Base-by-base conservation (phyloP, 1,140 invertebrate genomes). In the Aphidius gifuensis region DNA sequence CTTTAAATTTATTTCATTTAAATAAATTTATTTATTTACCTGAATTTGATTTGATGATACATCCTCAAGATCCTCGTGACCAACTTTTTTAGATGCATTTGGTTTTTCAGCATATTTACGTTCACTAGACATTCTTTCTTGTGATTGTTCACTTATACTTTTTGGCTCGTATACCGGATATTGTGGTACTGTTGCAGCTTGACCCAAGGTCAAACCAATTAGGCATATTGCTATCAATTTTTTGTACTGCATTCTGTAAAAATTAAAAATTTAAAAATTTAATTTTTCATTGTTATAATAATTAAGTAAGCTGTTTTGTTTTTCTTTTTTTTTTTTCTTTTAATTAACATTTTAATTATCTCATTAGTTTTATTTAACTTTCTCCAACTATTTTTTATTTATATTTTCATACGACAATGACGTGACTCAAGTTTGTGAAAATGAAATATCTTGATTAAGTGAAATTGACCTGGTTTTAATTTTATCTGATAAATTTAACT, bases 31-130 rank as follows among this genome's bases (percentile, higher is more conserved):
- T 39, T 42, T 2, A 11, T 16, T 23, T 54, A 83, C 90, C 61
- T 86, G 85, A 69, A 93, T 89, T 64, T 89, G 87, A 77, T 93
- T 93, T 47, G 86, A 90, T 69, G 89, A 86, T 62, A 92, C 85
- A 67, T 93, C 91, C 65, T 92, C 90, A 57, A 92, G 78, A 71
- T 92, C 89, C 72, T 92, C 90, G 4, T 91, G 71, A 0, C 88
- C 87, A 2, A 93, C 91, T 81, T 94, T 94, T 77, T 94, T 94
- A 69, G 91, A 85, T 4, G 90, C 87, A 71, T 94, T 94, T 6
- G 91, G 89, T 78, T 94, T 94, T 71, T 92, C 90, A 0, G 89
- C 90, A 73, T 91, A 93, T 81, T 93, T 94, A 55, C 91, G 83
- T 49, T 87, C 87, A 32, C 23, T 32, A 3, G 23, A 1, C 23